Evolutionary conservation across 2,888 invertebrate species (phyloP).

Genomic region (Epistrophe eligans): DNA sequence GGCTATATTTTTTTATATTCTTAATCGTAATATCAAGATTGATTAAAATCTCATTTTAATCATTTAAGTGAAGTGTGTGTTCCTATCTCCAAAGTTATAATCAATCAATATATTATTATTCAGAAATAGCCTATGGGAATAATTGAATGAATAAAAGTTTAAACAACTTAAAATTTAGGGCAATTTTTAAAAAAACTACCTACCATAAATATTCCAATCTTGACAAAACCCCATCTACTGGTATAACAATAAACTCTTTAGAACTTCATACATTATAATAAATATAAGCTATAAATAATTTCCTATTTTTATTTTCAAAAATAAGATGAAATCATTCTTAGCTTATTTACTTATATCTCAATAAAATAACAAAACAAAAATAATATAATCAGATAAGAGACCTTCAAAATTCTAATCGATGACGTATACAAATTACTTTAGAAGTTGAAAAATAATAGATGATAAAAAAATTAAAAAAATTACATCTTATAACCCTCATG

Average conservation of each 20-base stretch:
- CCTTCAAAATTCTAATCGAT: constrained; percentile 27
- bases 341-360: neutral
- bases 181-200: neutral
- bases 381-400: constrained; percentile 24
- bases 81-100: too few species aligned
- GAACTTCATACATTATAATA: neutral
- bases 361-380: constrained; percentile 16
- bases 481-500: constrained; percentile 5
- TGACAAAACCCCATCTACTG: neutral
- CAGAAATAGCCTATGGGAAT: too few species aligned
- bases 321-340: constrained; percentile 21
- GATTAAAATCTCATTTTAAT: too few species aligned
- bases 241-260: neutral
- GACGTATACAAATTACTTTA: constrained; percentile 19
- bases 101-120: neutral
- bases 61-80: too few species aligned
- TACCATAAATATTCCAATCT: neutral
- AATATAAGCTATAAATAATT: constrained; percentile 6
- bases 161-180: neutral
- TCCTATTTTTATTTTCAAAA: constrained; percentile 7
- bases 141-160: neutral
- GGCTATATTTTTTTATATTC: too few species aligned
- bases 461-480: too few species aligned
- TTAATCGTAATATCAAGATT: too few species aligned
- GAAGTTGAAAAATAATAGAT: neutral